phyloP scores from a whole-genome alignment of 2,888 invertebrate species.

The Leucophora obtusa region DNA sequence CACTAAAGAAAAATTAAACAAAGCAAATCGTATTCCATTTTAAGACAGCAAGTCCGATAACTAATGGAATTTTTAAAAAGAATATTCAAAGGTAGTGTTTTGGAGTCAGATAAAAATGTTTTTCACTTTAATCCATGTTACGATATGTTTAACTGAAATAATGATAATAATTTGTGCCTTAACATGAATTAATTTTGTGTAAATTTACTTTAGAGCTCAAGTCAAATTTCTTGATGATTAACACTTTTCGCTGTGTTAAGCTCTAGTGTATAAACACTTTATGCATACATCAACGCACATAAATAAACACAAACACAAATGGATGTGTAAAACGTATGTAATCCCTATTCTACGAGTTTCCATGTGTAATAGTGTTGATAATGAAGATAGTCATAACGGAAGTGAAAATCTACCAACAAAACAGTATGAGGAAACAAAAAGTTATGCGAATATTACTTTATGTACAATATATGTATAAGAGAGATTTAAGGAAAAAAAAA shows the following conservation, averaged over 20 bases:
- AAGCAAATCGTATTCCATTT: no score
- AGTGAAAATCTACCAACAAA: background rate
- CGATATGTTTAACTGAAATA: background rate
- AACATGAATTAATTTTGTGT: conserved; percentile 9
- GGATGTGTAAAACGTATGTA: background rate
- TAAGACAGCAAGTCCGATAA: no score
- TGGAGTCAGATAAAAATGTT: background rate
- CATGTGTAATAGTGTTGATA: background rate
- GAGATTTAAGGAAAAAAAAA: background rate
- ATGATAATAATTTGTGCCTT: background rate
- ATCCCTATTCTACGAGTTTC: background rate
- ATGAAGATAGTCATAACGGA: background rate
- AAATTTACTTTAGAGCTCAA: conserved; percentile 33
- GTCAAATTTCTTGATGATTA: conserved; percentile 60
- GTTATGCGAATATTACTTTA: background rate
- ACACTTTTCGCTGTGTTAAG: conserved; percentile 54
- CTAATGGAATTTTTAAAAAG: no score
- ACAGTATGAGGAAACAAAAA: background rate
- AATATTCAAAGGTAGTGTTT: no score
- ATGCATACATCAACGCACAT: background rate
- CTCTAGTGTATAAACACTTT: conserved; percentile 1
- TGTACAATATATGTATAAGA: background rate
- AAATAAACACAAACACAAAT: background rate
- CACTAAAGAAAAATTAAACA: background rate
- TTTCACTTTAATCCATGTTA: background rate